These are phyloP conservation scores for Lumbricus terrestris DNA, from an alignment of 2,888 invertebrate genomes.

Conservation along the genomic window DNA sequence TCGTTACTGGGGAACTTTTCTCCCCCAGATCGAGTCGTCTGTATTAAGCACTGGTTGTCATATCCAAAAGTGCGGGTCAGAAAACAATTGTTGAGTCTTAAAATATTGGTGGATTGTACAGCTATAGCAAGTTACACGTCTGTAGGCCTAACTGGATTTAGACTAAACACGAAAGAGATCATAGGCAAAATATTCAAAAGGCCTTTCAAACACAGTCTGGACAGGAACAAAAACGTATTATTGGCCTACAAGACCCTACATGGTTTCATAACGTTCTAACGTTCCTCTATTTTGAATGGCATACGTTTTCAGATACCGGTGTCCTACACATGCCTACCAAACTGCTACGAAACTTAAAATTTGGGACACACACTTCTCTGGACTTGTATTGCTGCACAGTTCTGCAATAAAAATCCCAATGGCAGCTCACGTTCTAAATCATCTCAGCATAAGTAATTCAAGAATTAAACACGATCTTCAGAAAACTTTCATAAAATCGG, in stretches of 20 bases:
- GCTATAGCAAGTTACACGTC: too few relatives aligned
- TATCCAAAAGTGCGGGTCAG: too few relatives aligned
- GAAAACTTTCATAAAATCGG: too few relatives aligned
- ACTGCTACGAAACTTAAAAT: not conserved
- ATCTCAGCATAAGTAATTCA: not conserved
- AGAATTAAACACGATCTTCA: too few relatives aligned
- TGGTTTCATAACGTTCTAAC: not conserved
- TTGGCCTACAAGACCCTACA: not conserved
- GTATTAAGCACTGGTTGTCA: too few relatives aligned
- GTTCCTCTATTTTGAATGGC: not conserved
- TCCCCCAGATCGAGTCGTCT: too few relatives aligned
- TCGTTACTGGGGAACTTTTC: too few relatives aligned
- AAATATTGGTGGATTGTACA: too few relatives aligned
- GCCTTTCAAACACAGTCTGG: not conserved
- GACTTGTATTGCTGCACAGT: not conserved
- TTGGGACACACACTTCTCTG: not conserved
- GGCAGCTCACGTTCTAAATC: not conserved
- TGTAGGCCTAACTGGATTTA: too few relatives aligned
- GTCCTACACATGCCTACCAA: not conserved
- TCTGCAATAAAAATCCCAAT: not conserved
- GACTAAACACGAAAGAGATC: too few relatives aligned
- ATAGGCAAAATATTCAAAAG: not conserved
- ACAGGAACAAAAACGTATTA: not conserved
- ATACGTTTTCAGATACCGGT: not conserved
- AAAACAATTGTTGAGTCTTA: too few relatives aligned